phyloP scores from a whole-genome alignment of 2,113 vertebrate species.

The Gila orcuttii region DNA sequence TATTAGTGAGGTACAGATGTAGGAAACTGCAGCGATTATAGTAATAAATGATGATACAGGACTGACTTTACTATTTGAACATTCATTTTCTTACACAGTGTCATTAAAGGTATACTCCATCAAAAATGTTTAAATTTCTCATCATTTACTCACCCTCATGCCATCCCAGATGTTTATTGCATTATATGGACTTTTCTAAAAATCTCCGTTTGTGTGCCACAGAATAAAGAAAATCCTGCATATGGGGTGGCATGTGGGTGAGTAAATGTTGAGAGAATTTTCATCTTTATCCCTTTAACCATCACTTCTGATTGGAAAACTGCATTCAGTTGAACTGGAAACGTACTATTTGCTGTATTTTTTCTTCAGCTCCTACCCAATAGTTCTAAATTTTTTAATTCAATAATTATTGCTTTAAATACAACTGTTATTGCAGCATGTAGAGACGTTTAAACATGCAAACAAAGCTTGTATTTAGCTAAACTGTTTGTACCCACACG shows the following conservation, averaged over 20 bases:
- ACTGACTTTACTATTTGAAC: background rate
- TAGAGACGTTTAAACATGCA: slow-evolving; percentile 42
- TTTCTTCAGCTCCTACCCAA: background rate
- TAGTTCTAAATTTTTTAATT: background rate
- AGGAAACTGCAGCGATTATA: background rate
- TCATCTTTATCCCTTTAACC: background rate
- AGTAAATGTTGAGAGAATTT: no score
- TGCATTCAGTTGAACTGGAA: background rate
- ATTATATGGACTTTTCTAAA: no score
- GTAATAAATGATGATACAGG: background rate
- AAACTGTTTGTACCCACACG: background rate
- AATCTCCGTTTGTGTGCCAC: no score
- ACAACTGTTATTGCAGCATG: slow-evolving; percentile 52
- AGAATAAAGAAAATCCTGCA: no score
- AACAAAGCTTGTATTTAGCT: slow-evolving; percentile 17
- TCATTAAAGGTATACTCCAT: background rate
- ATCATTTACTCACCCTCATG: no score
- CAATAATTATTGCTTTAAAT: slow-evolving; percentile 50
- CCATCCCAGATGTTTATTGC: no score
- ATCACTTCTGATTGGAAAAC: background rate
- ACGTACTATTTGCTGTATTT: background rate
- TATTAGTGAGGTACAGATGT: background rate
- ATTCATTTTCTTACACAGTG: background rate
- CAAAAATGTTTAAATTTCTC: no score
- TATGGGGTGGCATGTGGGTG: no score